Evolutionary conservation across 2,888 invertebrate genomes (phyloP).

Genomic region (Capitulum mitella): DNA sequence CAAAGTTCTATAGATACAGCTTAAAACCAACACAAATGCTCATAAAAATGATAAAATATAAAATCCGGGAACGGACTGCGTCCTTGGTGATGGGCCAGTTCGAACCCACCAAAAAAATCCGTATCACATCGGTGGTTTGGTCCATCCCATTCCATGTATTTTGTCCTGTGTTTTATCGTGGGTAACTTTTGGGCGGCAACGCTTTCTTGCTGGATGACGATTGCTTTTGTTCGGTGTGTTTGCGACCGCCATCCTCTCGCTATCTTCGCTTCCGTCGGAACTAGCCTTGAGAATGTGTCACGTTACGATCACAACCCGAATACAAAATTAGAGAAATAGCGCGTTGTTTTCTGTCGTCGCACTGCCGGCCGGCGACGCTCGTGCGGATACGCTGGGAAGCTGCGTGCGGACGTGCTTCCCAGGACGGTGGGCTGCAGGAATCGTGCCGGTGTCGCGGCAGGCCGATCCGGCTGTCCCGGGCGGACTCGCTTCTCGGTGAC

Average conservation of each 20-base stretch:
- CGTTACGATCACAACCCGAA: neutral
- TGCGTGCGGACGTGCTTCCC: too few relatives aligned
- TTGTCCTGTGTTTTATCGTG: neutral
- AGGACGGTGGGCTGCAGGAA: too few relatives aligned
- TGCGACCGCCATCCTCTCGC: neutral
- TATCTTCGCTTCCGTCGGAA: neutral
- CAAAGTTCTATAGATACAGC: neutral
- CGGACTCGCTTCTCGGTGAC: too few relatives aligned
- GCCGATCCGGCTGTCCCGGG: too few relatives aligned
- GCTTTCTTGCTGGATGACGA: neutral
- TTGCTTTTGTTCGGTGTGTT: neutral
- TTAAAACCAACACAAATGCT: neutral
- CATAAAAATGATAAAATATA: neutral
- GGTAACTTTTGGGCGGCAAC: neutral
- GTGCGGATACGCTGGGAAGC: too few relatives aligned
- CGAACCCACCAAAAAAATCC: neutral
- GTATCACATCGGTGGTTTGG: conserved; percentile 6
- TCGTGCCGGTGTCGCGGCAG: too few relatives aligned
- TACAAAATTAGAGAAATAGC: conserved; percentile 6
- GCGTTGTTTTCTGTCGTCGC: too few relatives aligned
- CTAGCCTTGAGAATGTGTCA: neutral
- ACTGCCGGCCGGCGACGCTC: too few relatives aligned
- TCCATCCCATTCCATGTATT: conserved; percentile 12
- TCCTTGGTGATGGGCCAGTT: neutral
- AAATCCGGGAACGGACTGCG: neutral